Conservation (phyloP, 2,113 vertebrate species). For the Sinocyclocheilus anshuiensis region DNA sequence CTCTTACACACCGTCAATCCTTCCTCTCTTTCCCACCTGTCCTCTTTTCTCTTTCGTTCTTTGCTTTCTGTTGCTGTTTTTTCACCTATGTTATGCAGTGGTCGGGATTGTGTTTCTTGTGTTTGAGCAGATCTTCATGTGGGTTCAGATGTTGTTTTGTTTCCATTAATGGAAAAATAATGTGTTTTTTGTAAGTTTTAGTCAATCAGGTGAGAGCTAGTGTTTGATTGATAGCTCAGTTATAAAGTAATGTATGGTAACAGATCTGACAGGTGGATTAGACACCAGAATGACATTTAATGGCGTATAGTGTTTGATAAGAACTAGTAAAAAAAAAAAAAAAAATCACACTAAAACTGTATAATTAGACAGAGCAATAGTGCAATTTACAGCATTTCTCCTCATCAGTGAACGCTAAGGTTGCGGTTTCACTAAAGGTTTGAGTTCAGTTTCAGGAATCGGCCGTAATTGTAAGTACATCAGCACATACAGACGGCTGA, state of each 20-base stretch:
- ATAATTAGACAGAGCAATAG: neutral
- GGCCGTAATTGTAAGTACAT: neutral
- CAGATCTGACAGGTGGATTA: neutral
- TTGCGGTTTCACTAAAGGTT: neutral
- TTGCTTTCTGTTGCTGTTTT: neutral
- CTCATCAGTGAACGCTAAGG: neutral
- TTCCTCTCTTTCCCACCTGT: conserved; percentile 59
- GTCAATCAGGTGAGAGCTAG: neutral
- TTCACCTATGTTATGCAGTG: neutral
- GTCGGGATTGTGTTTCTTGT: neutral
- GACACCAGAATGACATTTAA: neutral
- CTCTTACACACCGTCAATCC: conserved; percentile 63
- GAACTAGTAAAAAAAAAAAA: neutral
- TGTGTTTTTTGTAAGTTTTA: neutral
- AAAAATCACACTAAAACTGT: neutral
- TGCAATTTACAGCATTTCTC: neutral
- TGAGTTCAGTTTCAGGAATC: neutral
- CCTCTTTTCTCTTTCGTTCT: conserved; percentile 16
- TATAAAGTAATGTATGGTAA: neutral
- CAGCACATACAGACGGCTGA: conserved; percentile 6
- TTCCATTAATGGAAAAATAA: neutral
- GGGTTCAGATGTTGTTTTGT: neutral
- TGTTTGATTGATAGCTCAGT: conserved; percentile 7
- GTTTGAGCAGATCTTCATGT: neutral
- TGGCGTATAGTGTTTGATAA: neutral